These are phyloP conservation scores for Catharus fuscescens DNA, from an alignment of 2,113 vertebrate species.

Conservation along the genomic window DNA sequence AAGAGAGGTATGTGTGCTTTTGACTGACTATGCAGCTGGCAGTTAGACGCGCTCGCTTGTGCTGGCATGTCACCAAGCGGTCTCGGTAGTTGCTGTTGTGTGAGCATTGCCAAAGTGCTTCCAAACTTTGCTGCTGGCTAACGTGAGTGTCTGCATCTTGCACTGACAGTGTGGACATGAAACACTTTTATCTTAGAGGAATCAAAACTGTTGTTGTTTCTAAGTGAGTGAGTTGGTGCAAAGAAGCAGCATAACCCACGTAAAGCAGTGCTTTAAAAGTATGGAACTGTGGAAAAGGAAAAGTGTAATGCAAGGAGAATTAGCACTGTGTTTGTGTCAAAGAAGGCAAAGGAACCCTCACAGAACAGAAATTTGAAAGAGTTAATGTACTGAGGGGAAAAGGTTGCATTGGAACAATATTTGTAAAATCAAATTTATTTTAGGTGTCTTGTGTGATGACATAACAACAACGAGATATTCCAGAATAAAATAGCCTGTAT, in stretches of 20 bases:
- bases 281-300: background rate
- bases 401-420: background rate
- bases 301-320: background rate
- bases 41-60: background rate
- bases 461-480: background rate
- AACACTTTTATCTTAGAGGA: background rate
- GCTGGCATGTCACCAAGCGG: background rate
- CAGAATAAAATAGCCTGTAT: background rate
- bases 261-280: background rate
- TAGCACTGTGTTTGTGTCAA: background rate
- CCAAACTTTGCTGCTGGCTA: background rate
- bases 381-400: background rate
- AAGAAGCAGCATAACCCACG: background rate
- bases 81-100: background rate
- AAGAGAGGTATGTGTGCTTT: constrained; percentile 36
- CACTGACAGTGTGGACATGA: background rate
- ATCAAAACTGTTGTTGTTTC: background rate
- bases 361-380: background rate
- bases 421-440: background rate
- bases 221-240: background rate
- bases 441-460: accelerated
- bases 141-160: background rate
- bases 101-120: background rate
- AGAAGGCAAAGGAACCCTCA: background rate
- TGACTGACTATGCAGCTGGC: background rate